phyloP scores from a whole-genome alignment of 2,113 vertebrate genomes.

The Lepus timidus region DNA sequence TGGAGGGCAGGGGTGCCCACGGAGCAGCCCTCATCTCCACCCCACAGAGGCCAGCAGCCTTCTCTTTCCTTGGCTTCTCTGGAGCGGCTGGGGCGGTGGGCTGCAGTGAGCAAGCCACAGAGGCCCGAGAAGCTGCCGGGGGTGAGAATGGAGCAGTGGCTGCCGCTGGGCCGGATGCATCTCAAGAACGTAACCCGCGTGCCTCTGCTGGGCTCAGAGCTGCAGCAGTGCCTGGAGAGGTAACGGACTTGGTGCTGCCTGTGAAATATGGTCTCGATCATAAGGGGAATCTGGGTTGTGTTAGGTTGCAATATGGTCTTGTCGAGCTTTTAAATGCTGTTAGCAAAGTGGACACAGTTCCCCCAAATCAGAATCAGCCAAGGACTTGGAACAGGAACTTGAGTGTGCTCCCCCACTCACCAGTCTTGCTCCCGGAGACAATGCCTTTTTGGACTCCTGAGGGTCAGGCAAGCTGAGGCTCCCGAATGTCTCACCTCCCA shows the following conservation, averaged over 20 bases:
- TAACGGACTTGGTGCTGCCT: constrained; percentile 19
- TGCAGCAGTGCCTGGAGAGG: constrained; percentile 9
- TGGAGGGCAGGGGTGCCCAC: neutral
- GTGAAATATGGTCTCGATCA: constrained; percentile 19
- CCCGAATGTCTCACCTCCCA: neutral
- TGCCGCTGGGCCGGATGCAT: neutral
- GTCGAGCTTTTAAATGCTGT: constrained; percentile 48
- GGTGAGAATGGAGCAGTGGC: neutral
- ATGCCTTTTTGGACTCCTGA: neutral
- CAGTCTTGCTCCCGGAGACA: neutral
- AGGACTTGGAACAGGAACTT: neutral
- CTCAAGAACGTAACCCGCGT: neutral
- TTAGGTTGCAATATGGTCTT: constrained; percentile 36
- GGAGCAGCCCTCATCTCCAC: neutral
- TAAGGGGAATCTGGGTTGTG: neutral
- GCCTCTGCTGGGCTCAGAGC: neutral
- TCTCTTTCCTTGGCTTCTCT: neutral
- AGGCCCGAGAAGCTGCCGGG: neutral
- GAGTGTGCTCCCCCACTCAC: neutral
- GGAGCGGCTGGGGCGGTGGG: constrained; percentile 7
- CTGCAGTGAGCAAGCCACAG: neutral
- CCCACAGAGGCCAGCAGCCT: neutral
- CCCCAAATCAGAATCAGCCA: neutral
- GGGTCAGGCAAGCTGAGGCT: neutral
- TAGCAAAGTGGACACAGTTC: constrained; percentile 32